phyloP scores from a whole-genome alignment of 2,888 invertebrate species.

The Argyresthia albistria region DNA sequence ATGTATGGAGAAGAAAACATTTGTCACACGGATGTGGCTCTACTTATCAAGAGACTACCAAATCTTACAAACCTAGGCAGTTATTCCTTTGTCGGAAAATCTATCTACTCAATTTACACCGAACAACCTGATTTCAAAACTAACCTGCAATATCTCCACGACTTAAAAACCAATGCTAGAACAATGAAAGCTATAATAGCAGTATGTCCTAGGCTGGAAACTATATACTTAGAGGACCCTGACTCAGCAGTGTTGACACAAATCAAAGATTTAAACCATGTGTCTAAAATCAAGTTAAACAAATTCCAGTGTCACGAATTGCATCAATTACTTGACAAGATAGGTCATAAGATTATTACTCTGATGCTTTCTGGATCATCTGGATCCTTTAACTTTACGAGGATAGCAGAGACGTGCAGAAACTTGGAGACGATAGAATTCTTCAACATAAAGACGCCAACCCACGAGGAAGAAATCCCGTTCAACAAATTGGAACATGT shows the following conservation, averaged over 20 bases:
- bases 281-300: conserved; percentile 74
- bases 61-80: conserved; percentile 76
- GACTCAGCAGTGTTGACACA: conserved; percentile 65
- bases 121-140: conserved; percentile 70
- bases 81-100: conserved; percentile 78
- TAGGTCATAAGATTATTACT: conserved; percentile 67
- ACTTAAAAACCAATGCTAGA: conserved; percentile 73
- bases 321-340: conserved; percentile 65
- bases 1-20: conserved; percentile 79
- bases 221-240: conserved; percentile 76
- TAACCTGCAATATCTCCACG: conserved; percentile 78
- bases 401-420: conserved; percentile 72
- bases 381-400: conserved; percentile 73
- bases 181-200: conserved; percentile 73
- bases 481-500: conserved; percentile 76
- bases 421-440: conserved; percentile 75
- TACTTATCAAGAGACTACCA: conserved; percentile 74
- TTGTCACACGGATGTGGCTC: conserved; percentile 76
- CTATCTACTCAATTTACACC: conserved; percentile 65
- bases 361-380: conserved; percentile 72
- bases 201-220: conserved; percentile 75
- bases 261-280: conserved; percentile 54
- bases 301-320: conserved; percentile 76
- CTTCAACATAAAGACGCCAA: conserved; percentile 76
- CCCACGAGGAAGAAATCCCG: conserved; percentile 67